These are phyloP conservation scores for Neomicropteryx cornuta DNA, from an alignment of 1,140 invertebrate species.

Conservation along the genomic window DNA sequence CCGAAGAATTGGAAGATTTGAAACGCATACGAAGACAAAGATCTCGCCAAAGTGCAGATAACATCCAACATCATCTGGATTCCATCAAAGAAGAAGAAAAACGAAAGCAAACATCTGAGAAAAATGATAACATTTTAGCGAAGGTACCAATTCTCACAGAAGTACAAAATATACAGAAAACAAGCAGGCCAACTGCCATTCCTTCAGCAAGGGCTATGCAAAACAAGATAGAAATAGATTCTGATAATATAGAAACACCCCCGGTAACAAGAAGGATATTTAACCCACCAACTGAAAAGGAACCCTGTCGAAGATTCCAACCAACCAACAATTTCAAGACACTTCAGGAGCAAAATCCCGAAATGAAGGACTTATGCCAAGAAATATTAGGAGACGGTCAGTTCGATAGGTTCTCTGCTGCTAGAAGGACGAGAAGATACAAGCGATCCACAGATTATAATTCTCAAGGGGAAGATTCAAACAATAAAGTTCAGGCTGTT, in stretches of 20 bases:
- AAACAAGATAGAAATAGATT: slow-evolving; percentile 70
- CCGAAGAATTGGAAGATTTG: slow-evolving; percentile 39
- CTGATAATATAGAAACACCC: slow-evolving; percentile 84
- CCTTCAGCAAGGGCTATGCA: background rate
- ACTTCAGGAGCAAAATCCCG: slow-evolving; percentile 28
- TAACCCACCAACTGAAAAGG: slow-evolving; percentile 47
- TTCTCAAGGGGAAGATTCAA: slow-evolving; percentile 42
- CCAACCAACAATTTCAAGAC: slow-evolving; percentile 18
- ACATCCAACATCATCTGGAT: slow-evolving; percentile 27
- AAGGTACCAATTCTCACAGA: too few species aligned
- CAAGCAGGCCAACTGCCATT: slow-evolving; percentile 20
- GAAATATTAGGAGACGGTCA: slow-evolving; percentile 57
- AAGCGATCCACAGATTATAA: slow-evolving; percentile 57
- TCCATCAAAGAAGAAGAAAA: slow-evolving; percentile 45
- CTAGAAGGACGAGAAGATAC: slow-evolving; percentile 69
- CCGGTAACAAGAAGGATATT: slow-evolving; percentile 63
- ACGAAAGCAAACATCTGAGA: slow-evolving; percentile 31
- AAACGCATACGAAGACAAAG: slow-evolving; percentile 36
- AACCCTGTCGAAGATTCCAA: slow-evolving; percentile 44
- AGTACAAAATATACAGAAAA: slow-evolving; percentile 51
- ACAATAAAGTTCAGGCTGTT: slow-evolving; percentile 28
- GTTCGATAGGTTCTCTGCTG: slow-evolving; percentile 74
- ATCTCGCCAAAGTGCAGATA: slow-evolving; percentile 30
- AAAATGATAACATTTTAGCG: too few species aligned
- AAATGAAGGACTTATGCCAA: slow-evolving; percentile 34